Base-by-base conservation (phyloP, 2,113 vertebrate species). In the Lampris incognitus region DNA sequence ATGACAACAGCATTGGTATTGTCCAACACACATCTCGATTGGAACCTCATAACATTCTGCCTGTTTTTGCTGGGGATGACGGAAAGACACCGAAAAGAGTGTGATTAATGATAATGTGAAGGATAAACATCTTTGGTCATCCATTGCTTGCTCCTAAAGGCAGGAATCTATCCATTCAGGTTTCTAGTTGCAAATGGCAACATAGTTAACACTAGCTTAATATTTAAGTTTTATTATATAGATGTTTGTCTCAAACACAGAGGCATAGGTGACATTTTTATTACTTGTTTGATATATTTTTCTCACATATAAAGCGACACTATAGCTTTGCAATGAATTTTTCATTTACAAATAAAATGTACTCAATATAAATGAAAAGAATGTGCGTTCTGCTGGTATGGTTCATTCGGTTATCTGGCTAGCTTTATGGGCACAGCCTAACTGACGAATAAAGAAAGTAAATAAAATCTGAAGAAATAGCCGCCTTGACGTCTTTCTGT, bases 211-310 rank as follows among this genome's bases (percentile, higher is more conserved):
- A 82, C 61, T 85, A 89, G 85, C 89, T 87, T 91, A 87, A 90
- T 92, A 92, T 93, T 93, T 92, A 92, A 92, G 85, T 91, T 88
- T 87, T 78, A 89, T 84, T 89, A 68, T 78, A 79, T 85, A 74
- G 74, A 72, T 56, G 41, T 82, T 84, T 84, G 87, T 91, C 83
- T 90, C 86, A 59, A 84, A 81, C 77, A 72, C 39, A 24, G 83
- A 90, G 85, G 85, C 82, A 70, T 82, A 38, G 72, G 73, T 81
- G 75, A 77, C 74, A 74, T 58, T 54, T 69, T 61, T 63, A 82
- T 24, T 86, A 68, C 37, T 78, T 44, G 4, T 78, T 80, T 84
- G 9, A 68, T 85, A 56, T 78, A 82, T 46, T 48, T 48, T 65
- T 4, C 72, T 79, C 40, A 48, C 54, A 57, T 61, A 13, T 60